Evolutionary conservation across 30 jellyfish, hydroid and myxozoan species (phyloP), one percentile per base, ranked within the genome.

Genomic region (Cassiopea andromeda): DNA sequence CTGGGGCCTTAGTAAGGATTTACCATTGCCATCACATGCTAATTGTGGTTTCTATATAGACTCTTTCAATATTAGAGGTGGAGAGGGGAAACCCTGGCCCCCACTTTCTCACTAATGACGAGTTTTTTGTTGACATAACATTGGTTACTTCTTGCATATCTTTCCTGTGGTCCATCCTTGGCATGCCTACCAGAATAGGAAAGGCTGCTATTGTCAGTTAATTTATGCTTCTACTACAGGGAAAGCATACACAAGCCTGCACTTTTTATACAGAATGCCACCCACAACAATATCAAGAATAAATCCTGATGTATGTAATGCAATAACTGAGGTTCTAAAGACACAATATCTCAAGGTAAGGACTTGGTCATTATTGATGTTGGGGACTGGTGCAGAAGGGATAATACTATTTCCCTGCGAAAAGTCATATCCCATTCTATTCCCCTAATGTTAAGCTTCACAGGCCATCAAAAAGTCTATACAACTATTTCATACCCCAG

Each of bases 161-260:
- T 9, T 50, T 50, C 64, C 64, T 50, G 64, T 50, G 9, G 8
- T 50, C 64, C 64, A 5, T 9, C 64, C 64, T 50, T 50, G 64
- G 64, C 64, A 50, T 50, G 64, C 64, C 9, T 50, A 50, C 64
- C 64, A 50, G 64, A 50, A 9, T 19, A 66, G 18, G 15, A 66
- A 66, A 66, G 7, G 45, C 45, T 66, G 75, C 45, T 66, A 19
- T 19, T 66, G 18, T 3, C 75, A 66, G 75, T 66, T 66, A 19
- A 13, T 66, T 3, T 66, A 66, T 66, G 45, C 43, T 66, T 66
- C 75, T 13, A 66, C 93, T 19, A 85, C 93, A 71, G 93, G 89
- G 4, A 80, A 85, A 60, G 27, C 59, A 27, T 85, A 71, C 45
- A 15, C 58, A 60, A 85, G 93, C 80, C 60, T 85, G 72, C 88